A percentile compares a stretch with the other conserved stretches of the same genome.
Evolutionary conservation across 2,797 vertebrate genomes (phyloP).

Genomic region (Sphaeramia orbicularis): DNA sequence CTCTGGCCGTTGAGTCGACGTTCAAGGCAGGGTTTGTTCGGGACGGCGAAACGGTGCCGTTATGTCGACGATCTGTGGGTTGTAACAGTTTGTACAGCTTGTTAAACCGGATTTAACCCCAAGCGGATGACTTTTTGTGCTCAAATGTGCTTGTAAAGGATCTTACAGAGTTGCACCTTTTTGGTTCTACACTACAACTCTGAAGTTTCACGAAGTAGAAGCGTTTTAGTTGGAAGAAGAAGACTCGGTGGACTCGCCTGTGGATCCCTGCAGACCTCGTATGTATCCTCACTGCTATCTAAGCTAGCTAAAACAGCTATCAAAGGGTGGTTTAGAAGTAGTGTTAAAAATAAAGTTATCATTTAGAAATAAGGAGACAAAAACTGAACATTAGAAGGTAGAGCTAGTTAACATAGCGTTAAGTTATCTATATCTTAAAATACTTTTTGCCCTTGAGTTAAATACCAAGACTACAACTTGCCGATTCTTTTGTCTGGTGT

Average conservation of each 20-base stretch:
- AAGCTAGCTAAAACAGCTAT: not conserved
- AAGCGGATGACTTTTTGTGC: not conserved
- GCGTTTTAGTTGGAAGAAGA: constrained; percentile 48
- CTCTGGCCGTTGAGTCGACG: constrained; percentile 44
- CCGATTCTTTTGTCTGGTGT: not conserved
- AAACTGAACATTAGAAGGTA: not conserved
- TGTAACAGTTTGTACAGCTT: constrained; percentile 53
- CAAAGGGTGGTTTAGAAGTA: not conserved
- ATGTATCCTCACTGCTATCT: constrained; percentile 26
- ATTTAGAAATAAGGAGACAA: not conserved
- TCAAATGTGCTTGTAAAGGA: not conserved
- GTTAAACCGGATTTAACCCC: constrained; percentile 55
- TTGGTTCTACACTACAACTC: not conserved
- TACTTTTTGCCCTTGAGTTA: not conserved
- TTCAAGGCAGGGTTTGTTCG: constrained; percentile 67
- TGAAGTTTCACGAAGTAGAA: constrained; percentile 45
- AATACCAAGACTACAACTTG: not conserved
- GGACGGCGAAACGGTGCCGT: constrained; percentile 64
- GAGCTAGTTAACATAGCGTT: accelerated
- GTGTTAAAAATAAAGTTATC: not conserved
- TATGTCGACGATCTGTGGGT: constrained; percentile 22
- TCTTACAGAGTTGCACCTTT: constrained; percentile 5
- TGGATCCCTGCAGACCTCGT: constrained; percentile 56
- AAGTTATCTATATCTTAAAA: not conserved
- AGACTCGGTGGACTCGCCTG: constrained; percentile 51